Evolutionary conservation across 2,113 vertebrate genomes (phyloP).

Genomic region (Prinia subflava): DNA sequence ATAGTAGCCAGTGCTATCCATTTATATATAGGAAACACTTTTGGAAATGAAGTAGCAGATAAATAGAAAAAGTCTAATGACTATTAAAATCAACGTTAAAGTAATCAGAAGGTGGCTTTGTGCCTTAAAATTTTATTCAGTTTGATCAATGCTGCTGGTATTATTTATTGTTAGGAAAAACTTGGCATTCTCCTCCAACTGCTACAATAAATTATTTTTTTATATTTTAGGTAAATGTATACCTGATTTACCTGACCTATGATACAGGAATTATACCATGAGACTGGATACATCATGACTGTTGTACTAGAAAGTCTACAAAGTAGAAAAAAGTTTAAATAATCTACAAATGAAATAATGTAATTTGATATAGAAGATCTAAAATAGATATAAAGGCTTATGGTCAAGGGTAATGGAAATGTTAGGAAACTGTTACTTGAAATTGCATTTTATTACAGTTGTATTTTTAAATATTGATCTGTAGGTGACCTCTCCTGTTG

Average conservation of each 20-base stretch:
- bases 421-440: background rate
- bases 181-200: background rate
- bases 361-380: background rate
- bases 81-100: background rate
- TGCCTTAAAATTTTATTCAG: background rate
- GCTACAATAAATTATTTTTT: background rate
- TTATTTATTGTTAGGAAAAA: background rate
- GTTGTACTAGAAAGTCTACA: background rate
- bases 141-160: background rate
- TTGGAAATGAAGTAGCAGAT: background rate
- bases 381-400: background rate
- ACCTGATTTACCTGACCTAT: background rate
- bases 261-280: background rate
- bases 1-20: background rate
- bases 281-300: background rate
- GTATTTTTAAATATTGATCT: background rate
- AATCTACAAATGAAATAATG: background rate
- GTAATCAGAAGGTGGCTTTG: background rate
- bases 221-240: background rate
- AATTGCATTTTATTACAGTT: background rate
- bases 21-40: background rate
- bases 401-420: background rate
- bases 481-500: background rate
- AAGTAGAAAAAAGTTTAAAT: background rate
- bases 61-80: background rate